Percentiles rank a stretch among this genome's conserved stretches.
phyloP scores from a whole-genome alignment of 2,113 vertebrate genomes.

The Rousettus leschenaultii region DNA sequence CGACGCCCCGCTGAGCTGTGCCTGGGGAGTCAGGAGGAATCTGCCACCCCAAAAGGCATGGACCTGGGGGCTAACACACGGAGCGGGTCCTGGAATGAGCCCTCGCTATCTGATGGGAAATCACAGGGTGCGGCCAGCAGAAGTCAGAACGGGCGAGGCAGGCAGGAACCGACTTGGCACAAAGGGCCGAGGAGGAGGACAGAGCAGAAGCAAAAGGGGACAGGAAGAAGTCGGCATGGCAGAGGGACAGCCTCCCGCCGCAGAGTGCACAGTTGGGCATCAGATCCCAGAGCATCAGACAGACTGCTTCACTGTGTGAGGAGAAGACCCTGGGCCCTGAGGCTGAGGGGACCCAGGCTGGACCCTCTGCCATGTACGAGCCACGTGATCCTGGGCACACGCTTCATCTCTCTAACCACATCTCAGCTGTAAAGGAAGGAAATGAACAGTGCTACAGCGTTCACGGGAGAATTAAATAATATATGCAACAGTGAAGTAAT shows the following conservation, averaged over 20 bases:
- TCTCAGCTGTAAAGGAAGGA: not conserved
- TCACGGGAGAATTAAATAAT: not conserved
- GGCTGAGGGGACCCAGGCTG: fast-evolving
- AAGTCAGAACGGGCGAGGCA: fast-evolving
- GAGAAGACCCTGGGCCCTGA: not conserved
- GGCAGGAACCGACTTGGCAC: fast-evolving
- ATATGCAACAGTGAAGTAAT: fast-evolving
- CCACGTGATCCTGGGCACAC: not conserved
- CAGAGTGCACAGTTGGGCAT: fast-evolving
- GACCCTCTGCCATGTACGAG: not conserved
- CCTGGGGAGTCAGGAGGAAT: fast-evolving
- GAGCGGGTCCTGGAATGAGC: not conserved
- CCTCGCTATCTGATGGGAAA: not conserved
- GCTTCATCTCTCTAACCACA: not conserved
- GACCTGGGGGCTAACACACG: fast-evolving
- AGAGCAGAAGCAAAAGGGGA: too few species aligned
- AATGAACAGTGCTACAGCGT: not conserved
- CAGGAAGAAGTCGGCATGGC: not conserved
- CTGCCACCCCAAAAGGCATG: fast-evolving
- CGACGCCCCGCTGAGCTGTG: fast-evolving
- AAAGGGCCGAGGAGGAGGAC: not conserved
- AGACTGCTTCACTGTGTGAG: not conserved
- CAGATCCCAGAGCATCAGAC: fast-evolving
- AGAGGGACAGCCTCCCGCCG: not conserved
- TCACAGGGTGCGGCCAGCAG: fast-evolving